A percentile compares a stretch with the other conserved stretches of the same genome.
These are phyloP conservation scores for Hydrocynus forskahlii DNA, from an alignment of 2,797 vertebrate species.

Conservation along the genomic window DNA sequence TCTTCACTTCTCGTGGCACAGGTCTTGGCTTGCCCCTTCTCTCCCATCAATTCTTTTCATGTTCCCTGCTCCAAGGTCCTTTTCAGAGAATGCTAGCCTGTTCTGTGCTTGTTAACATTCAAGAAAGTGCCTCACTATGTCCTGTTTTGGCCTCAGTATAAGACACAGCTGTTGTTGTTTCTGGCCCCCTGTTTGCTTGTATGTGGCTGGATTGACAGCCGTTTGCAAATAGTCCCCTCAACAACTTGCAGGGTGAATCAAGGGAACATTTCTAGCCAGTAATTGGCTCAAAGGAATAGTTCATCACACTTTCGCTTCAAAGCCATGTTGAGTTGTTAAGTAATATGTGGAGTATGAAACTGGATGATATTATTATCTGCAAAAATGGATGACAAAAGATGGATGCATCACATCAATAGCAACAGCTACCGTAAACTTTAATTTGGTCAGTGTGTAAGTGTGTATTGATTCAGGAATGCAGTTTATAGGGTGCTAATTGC, in stretches of 20 bases:
- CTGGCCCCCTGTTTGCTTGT: constrained; percentile 3
- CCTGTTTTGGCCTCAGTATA: constrained; percentile 16
- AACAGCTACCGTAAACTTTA: neutral
- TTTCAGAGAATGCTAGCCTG: constrained; percentile 15
- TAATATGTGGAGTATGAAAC: neutral
- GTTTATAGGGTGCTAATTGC: neutral
- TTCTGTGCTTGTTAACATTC: constrained; percentile 30
- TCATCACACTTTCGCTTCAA: neutral
- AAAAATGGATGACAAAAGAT: too few species aligned
- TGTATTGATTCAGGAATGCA: neutral
- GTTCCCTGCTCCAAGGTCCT: neutral
- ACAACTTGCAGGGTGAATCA: constrained; percentile 18
- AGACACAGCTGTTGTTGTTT: constrained; percentile 2
- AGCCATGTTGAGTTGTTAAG: neutral
- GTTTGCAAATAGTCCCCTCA: constrained; percentile 25
- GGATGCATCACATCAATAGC: too few species aligned
- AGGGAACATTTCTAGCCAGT: neutral
- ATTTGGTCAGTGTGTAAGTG: neutral
- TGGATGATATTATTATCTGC: neutral
- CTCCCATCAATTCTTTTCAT: constrained; percentile 7
- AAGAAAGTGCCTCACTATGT: constrained; percentile 2
- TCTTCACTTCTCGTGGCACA: neutral
- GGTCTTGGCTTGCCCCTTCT: constrained; percentile 8
- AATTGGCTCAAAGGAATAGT: neutral
- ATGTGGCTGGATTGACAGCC: constrained; percentile 2